Base-by-base conservation (phyloP, 2,113 vertebrate genomes). In the Neopipo cinnamomea region DNA sequence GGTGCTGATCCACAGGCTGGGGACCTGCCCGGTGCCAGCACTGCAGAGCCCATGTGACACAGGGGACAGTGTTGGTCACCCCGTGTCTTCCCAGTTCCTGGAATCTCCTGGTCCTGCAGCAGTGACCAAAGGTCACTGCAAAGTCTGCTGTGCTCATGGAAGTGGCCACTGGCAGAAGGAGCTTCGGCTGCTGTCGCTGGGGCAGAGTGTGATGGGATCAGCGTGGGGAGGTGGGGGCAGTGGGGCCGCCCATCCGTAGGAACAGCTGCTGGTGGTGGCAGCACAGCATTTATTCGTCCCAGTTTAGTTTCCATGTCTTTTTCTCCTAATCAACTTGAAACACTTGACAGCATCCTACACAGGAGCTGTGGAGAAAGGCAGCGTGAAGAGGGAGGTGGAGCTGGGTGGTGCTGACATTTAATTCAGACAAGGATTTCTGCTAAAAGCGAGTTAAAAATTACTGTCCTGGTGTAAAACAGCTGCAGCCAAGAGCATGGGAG, bases 31-130 rank as follows among this genome's bases (percentile, higher is more conserved):
- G 14, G 37, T 3, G 41, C 63, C 3, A 9, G 39, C 44, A 18
- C 33, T 1, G 0, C 61, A 35, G 33, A 58, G 37, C 50, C 37
- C 1, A 0, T 4, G 49, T 8, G 33, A 5, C 1, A 0, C 1
- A 0, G 41, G 41, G 63, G 14, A 33, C 1, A 0, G 15, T 2
- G 39, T 0, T 2, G 24, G 31, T 27, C 35, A 8, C 33, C 42
- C 41, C 4, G 1, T 0, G 1, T 18, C 33, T 24, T 37, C 71
- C 68, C 27, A 0, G 0, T 2, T 9, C 12, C n/a, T 5, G 5
- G 22, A 22, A n/a, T 19, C 53, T 65, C 39, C 0, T 0, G 12
- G 20, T 33, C n/a, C 27, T 8, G 41, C 65, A n/a, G 50, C 7
- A 18, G 25, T 1, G 6, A 39, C 6, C 4, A 20, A 21, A 65